Evolutionary conservation across 2,888 invertebrate species (phyloP).

Genomic region (Tetranychus piercei): DNA sequence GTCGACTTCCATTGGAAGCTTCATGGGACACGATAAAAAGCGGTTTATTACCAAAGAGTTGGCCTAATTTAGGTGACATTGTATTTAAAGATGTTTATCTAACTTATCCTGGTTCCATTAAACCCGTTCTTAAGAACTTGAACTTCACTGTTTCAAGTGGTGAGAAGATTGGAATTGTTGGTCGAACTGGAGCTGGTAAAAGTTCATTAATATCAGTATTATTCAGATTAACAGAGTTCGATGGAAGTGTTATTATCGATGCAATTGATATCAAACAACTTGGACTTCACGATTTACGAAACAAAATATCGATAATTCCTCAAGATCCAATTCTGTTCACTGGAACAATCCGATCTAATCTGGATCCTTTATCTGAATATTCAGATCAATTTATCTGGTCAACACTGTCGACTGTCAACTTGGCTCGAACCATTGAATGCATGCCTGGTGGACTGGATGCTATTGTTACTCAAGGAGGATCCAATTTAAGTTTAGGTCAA

Average conservation of each 20-base stretch:
- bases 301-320: slow-evolving; percentile 71
- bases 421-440: slow-evolving; percentile 47
- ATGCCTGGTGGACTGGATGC: slow-evolving; percentile 48
- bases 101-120: slow-evolving; percentile 52
- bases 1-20: slow-evolving; percentile 50
- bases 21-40: slow-evolving; percentile 39
- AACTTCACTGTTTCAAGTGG: slow-evolving; percentile 33
- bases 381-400: slow-evolving; percentile 59
- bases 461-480: slow-evolving; percentile 52
- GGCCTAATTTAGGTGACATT: slow-evolving; percentile 33
- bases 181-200: slow-evolving; percentile 56
- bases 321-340: slow-evolving; percentile 75
- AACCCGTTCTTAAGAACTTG: slow-evolving; percentile 48
- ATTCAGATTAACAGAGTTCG: slow-evolving; percentile 36
- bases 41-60: slow-evolving; percentile 32
- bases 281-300: slow-evolving; percentile 48
- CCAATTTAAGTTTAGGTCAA: slow-evolving; percentile 73
- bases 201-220: slow-evolving; percentile 36
- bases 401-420: slow-evolving; percentile 59
- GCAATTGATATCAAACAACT: slow-evolving; percentile 33
- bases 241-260: slow-evolving; percentile 34
- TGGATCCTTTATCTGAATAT: slow-evolving; percentile 69
- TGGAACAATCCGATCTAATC: slow-evolving; percentile 65
- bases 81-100: slow-evolving; percentile 37
- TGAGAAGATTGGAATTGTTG: slow-evolving; percentile 51